These are phyloP conservation scores for Colletes latitarsis DNA, from an alignment of 1,140 invertebrate genomes.

Conservation along the genomic window DNA sequence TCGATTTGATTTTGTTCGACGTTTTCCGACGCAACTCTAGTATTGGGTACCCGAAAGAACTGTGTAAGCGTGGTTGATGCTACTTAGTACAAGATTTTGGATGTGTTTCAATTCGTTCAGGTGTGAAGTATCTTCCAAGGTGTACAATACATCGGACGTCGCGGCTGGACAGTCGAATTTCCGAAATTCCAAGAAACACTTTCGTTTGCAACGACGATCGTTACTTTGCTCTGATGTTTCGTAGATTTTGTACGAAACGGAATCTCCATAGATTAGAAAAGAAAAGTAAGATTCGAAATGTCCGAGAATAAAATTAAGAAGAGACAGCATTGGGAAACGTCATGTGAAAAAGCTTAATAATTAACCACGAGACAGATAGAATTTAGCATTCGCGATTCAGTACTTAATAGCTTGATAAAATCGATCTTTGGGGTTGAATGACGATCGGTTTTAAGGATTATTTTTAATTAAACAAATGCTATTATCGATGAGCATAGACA, in stretches of 20 bases:
- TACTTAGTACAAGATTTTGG: slow-evolving; percentile 57
- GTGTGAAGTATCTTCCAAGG: slow-evolving; percentile 64
- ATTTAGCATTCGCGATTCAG: slow-evolving; percentile 9
- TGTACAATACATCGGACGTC: slow-evolving; percentile 62
- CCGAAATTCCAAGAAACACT: background rate
- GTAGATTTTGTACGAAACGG: no score
- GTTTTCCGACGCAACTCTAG: slow-evolving; percentile 1
- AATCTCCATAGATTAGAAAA: no score
- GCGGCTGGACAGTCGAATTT: slow-evolving; percentile 48
- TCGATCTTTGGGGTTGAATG: slow-evolving; percentile 4
- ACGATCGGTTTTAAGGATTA: background rate
- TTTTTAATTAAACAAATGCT: background rate
- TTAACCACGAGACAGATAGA: no score
- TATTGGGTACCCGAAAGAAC: no score
- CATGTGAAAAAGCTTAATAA: background rate
- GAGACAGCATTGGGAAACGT: no score
- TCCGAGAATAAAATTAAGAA: background rate
- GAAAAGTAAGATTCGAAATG: no score
- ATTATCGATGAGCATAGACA: background rate
- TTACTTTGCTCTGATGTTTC: background rate
- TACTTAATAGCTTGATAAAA: slow-evolving; percentile 28
- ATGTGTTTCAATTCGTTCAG: slow-evolving; percentile 65
- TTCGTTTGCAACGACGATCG: background rate
- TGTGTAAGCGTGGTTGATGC: slow-evolving; percentile 45
- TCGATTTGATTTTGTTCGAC: no score